Evolutionary conservation across 1,140 invertebrate species (phyloP).

Genomic region (Achroia grisella): DNA sequence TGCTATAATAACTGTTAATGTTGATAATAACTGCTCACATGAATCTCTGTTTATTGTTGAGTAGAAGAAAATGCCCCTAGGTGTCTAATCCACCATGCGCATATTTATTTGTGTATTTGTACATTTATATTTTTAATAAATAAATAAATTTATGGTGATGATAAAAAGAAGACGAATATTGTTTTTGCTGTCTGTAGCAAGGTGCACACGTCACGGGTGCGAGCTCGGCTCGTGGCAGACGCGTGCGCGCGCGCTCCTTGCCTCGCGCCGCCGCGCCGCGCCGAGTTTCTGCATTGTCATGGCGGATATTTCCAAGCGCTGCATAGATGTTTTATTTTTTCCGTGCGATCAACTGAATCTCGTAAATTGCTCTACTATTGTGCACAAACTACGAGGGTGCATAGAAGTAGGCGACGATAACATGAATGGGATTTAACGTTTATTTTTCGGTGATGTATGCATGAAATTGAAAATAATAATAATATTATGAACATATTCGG

Average conservation of each 20-base stretch:
- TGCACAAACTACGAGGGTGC: constrained; percentile 25
- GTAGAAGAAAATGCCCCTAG: too few relatives aligned
- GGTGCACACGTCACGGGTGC: constrained; percentile 40
- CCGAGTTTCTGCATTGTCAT: constrained; percentile 51
- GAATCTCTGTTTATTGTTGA: too few relatives aligned
- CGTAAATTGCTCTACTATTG: constrained; percentile 55
- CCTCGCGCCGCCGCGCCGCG: constrained; percentile 16
- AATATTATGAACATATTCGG: too few relatives aligned
- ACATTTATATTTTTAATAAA: not conserved
- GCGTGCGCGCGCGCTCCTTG: constrained; percentile 38
- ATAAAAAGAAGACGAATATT: not conserved
- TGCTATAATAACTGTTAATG: too few relatives aligned
- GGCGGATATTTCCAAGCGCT: constrained; percentile 44
- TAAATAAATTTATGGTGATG: not conserved
- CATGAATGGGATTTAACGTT: too few relatives aligned
- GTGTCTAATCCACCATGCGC: too few relatives aligned
- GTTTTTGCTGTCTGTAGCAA: constrained; percentile 45
- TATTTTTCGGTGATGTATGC: constrained; percentile 6
- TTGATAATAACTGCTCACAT: too few relatives aligned
- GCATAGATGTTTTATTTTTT: constrained; percentile 29
- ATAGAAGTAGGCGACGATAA: too few relatives aligned
- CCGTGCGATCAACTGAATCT: constrained; percentile 39
- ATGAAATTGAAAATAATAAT: too few relatives aligned
- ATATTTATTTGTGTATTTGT: too few relatives aligned
- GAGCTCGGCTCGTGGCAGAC: constrained; percentile 36